Percentiles rank a stretch among this genome's conserved stretches.
phyloP scores from a whole-genome alignment of 2,113 vertebrate species.

The Epinephelus moara region DNA sequence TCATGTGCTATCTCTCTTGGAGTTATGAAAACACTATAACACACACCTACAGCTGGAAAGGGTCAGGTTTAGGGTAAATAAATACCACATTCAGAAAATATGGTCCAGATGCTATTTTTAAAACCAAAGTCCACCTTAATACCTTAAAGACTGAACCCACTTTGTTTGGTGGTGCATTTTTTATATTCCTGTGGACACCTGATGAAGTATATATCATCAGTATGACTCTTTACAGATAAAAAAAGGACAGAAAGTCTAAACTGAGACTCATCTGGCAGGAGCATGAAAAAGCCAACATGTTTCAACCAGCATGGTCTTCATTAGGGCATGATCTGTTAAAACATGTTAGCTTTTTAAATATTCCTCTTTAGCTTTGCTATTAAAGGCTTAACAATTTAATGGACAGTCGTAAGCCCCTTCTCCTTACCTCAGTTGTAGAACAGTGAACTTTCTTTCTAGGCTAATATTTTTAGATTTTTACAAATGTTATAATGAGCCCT shows the following conservation, averaged over 20 bases:
- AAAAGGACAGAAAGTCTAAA: neutral
- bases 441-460: neutral
- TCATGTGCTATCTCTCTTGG: neutral
- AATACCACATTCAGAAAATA: constrained; percentile 17
- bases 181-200: neutral
- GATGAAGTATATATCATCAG: neutral
- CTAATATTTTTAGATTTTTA: neutral
- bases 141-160: neutral
- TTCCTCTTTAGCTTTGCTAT: neutral
- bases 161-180: neutral
- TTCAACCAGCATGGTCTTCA: constrained; percentile 31
- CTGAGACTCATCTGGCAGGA: neutral
- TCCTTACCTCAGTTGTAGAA: neutral
- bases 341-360: constrained; percentile 19
- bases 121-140: neutral
- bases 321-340: constrained; percentile 15
- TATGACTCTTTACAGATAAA: neutral
- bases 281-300: constrained; percentile 40
- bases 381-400: neutral
- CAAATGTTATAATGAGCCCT: neutral
- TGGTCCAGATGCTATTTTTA: constrained; percentile 10
- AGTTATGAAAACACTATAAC: neutral
- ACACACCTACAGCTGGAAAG: neutral
- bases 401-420: neutral
- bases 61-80: neutral